Percentiles rank a stretch among this genome's conserved stretches.
Conservation (phyloP, 2,113 vertebrate genomes). For the Bubo blakistoni region DNA sequence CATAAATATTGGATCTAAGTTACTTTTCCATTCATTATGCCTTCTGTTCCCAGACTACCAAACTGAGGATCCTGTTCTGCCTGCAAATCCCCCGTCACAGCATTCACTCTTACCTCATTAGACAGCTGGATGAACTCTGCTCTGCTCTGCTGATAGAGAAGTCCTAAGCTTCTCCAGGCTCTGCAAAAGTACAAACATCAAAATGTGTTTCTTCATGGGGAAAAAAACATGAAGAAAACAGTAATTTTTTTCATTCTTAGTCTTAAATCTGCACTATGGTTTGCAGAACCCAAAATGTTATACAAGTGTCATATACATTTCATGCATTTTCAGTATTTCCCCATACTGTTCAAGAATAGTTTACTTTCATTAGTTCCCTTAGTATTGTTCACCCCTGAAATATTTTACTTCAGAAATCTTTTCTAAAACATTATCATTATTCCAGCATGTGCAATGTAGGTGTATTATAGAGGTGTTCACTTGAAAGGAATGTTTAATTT, state of each 20-base stretch:
- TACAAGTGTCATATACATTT: background rate
- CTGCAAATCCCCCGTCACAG: background rate
- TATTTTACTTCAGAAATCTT: background rate
- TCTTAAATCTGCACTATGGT: background rate
- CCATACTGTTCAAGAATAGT: background rate
- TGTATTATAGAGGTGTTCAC: background rate
- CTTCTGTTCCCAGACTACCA: background rate
- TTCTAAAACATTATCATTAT: background rate
- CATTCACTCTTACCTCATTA: background rate
- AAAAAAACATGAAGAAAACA: background rate
- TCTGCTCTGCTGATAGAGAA: background rate
- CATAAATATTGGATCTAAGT: background rate
- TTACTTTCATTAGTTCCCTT: background rate
- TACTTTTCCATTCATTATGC: background rate
- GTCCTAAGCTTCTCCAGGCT: background rate
- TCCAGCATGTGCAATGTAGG: background rate
- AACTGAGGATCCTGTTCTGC: background rate
- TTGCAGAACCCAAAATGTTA: background rate
- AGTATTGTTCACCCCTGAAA: background rate
- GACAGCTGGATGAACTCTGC: background rate
- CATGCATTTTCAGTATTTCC: background rate
- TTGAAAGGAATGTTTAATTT: background rate
- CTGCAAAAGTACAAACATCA: background rate
- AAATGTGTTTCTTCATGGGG: background rate
- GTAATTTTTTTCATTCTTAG: background rate